Evolutionary conservation across 2,888 invertebrate genomes (phyloP), one percentile per base, ranked within the genome.

Genomic region (Tinea pellionella): DNA sequence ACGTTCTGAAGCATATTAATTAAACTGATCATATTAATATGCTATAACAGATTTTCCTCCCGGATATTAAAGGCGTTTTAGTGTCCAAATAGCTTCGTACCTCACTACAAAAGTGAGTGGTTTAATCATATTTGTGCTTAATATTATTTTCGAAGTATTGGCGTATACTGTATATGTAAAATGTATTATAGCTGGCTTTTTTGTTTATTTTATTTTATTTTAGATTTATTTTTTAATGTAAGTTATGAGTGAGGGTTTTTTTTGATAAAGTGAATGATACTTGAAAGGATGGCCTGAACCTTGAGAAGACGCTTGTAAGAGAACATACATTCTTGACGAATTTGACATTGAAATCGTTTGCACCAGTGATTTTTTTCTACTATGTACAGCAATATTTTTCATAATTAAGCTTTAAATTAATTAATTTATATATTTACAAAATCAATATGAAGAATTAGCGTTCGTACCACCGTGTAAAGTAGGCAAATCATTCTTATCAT

Each of bases 81-180:
- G 47, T 16, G 47, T 15, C 13, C 13, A 47, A 47, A 47, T n/a
- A 15, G n/a, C 8, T 41, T 41, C 12, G 2, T 13, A 41, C 12
- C 41, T 41, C 41, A 41, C 13, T 41, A 3, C 2, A 24, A 2
- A 41, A 2, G 12, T 12, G 41, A 12, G 2, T 41, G 12, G 41
- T 41, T 41, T 41, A 41, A n/a, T 47, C 8, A 15, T 47, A 47
- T 47, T 47, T 47, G 47, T 8, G 47, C 47, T 47, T 9, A 47
- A 47, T 47, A 47, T 47, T n/a, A 47, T 13, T 47, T 47, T 47
- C 47, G 15, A n/a, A 47, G 47, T 13, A 2, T 4, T 47, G 47
- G 13, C 47, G 47, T 47, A 16, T 47, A 47, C 47, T 47, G n/a
- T 47, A 47, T 15, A 16, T 47, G 47, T 47, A 47, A 47, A 47